Evolutionary conservation across 2,797 vertebrate genomes (phyloP), one percentile per base, ranked within the genome.

Genomic region (Hybognathus amarus): DNA sequence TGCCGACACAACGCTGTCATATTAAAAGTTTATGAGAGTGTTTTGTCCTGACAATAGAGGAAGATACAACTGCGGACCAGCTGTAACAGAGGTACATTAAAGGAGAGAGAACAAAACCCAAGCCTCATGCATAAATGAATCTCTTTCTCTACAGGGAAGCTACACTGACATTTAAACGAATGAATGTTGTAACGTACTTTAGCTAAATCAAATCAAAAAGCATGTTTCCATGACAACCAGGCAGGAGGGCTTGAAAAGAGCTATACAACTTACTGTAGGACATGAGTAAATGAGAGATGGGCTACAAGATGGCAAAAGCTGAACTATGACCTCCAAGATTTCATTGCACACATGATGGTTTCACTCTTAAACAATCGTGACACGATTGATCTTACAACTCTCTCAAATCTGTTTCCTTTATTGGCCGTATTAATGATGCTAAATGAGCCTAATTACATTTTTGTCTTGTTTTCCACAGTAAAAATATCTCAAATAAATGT

Each of bases 131-230:
- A 83, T 76, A 64, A 86, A 42, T 63, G 52, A 78, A 69, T 54
- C 76, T 79, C 73, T 38, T 54, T 81, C 75, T 69, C 75, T 71
- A 82, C 80, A 42, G 59, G n/a, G 66, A 84, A 78, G 79, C 75
- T 77, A 83, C 27, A 70, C 50, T 88, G 86, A 88, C 85, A 87
- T 90, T 89, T 88, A 87, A 77, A 77, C 76, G 18, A 85, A 82
- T 78, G 64, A 79, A 73, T 69, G 47, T 42, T 82, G 36, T 69
- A 67, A 70, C 17, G 13, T 76, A 82, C 66, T 74, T 87, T 84
- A 89, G 77, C 79, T 74, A 52, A 77, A 83, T 82, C 77, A 71
- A 85, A 88, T 84, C 59, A 84, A 85, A 87, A 85, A 68, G 61
- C 64, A 82, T 64, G 87, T 88, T 85, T 85, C 88, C 82, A 85